Evolutionary conservation across 2,113 vertebrate genomes (phyloP), one percentile per base, ranked within the genome.

Genomic region (Tachuris rubrigastra): DNA sequence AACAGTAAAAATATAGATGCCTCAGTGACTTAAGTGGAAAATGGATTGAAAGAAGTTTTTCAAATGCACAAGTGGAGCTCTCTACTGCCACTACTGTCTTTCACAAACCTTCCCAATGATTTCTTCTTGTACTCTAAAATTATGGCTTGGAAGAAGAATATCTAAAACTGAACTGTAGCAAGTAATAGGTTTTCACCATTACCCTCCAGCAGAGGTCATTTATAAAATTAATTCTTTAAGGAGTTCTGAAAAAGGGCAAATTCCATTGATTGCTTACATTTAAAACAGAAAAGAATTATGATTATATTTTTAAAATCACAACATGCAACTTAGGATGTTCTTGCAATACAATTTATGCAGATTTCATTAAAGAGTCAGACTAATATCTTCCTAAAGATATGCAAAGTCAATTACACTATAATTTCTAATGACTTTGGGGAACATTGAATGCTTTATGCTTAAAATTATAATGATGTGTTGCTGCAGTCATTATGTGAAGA

Each of bases 351-450:
- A 63, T 71, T 86, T 90, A 89, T 82, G n/a, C 14, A 60, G 44
- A 66, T 95, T 60, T 91, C 87, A 53, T 84, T 76, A 85, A 94
- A 63, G 20, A 87, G 42, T 76, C 73, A 74, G 37, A 37, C 41
- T 91, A 91, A 90, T 85, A 87, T 58, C 41, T 91, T 93, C 72
- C 63, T 72, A 69, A 95, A 91, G 42, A 92, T 53, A 74, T 37
- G 18, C 30, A 88, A 81, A 93, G 69, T 67, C 80, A 84, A 73
- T 84, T 85, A 66, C 37, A 77, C 16, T 14, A 19, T 87, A 62
- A 84, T 86, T 79, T 94, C 71, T 95, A 95, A 94, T 95, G 92
- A 93, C 79, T 89, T 47, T n/a, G 44, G 72, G 74, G 53, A 74
- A 67, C 46, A 85, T 41, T 67, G 42, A 80, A 52, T 42, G 46